Base-by-base conservation (phyloP, 2,797 vertebrate genomes). In the Hypotaenidia philippensis region DNA sequence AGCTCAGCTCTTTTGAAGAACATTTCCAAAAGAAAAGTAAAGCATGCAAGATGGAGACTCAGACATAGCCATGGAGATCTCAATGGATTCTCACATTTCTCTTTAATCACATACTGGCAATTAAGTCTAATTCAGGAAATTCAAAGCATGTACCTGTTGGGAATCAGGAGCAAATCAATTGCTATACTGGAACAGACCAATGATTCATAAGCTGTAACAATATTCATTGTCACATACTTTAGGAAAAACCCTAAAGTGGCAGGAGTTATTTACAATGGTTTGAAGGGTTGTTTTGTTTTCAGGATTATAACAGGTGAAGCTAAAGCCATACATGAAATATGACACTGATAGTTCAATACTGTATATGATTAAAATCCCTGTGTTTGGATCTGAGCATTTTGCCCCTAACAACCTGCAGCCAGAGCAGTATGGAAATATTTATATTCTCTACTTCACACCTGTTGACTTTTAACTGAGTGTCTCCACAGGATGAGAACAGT, bases 181-280 rank as follows among this genome's bases (percentile, higher is more conserved):
- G 90, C 70, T 72, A 26, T 47, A 65, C 38, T 76, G 83, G 76
- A 95, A 93, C 20, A 94, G 83, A 95, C 93, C 94, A 95, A 66
- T 93, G 88, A 95, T 86, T 94, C 95, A 90, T 69, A 63, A 93
- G 87, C 55, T 87, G 53, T 93, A 94, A 83, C 90, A 93, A 63
- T 79, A 91, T 81, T 91, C 89, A 94, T 91, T 88, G 86, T 72
- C 66, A 90, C 57, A 69, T 71, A 64, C 60, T 90, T 95, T 53
- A 93, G 49, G 27, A 82, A 79, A 77, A 82, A 74, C 12, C 19
- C 55, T 70, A 41, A 87, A 92, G 80, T 68, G 68, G 76, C 79
- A 92, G 41, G 49, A 85, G 8, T 69, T 57, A n/a, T 80, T 89
- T 85, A 68, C 71, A 80, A 31, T 20, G 26, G 32, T 85, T 76